Evolutionary conservation across 2,113 vertebrate species (phyloP).

Genomic region (Trachemys scripta): DNA sequence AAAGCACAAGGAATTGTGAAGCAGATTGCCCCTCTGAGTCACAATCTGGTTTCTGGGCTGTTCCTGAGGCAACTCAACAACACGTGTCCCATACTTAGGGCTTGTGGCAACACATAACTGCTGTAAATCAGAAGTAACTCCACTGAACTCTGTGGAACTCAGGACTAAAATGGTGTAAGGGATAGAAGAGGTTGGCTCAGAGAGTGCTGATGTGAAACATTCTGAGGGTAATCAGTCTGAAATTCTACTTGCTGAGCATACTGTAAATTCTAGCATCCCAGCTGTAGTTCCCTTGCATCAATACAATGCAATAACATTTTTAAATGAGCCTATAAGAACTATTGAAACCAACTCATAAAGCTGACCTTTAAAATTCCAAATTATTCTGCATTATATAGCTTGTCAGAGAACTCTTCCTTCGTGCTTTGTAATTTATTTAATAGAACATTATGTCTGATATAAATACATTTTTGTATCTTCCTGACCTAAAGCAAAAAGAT

Average conservation of each 20-base stretch:
- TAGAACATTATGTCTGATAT: neutral
- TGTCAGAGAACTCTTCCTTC: neutral
- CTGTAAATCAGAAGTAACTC: neutral
- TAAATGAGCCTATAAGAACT: neutral
- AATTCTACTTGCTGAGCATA: neutral
- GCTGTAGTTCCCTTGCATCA: fast-evolving
- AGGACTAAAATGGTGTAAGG: neutral
- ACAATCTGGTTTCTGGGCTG: fast-evolving
- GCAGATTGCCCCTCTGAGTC: neutral
- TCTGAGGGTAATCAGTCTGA: fast-evolving
- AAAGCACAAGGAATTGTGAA: neutral
- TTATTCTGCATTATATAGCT: neutral
- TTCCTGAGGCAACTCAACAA: neutral
- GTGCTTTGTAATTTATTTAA: neutral
- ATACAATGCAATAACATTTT: neutral
- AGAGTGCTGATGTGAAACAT: neutral
- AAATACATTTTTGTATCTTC: neutral
- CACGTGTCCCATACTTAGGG: fast-evolving
- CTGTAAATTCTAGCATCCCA: neutral
- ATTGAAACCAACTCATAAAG: neutral
- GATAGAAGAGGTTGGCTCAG: neutral
- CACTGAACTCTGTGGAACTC: fast-evolving
- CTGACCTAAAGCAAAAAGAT: neutral
- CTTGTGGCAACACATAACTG: neutral
- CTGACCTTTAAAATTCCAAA: neutral